Percentiles rank a stretch among this genome's conserved stretches.
phyloP scores from a whole-genome alignment of 2,113 vertebrate genomes.

The Ondatra zibethicus region DNA sequence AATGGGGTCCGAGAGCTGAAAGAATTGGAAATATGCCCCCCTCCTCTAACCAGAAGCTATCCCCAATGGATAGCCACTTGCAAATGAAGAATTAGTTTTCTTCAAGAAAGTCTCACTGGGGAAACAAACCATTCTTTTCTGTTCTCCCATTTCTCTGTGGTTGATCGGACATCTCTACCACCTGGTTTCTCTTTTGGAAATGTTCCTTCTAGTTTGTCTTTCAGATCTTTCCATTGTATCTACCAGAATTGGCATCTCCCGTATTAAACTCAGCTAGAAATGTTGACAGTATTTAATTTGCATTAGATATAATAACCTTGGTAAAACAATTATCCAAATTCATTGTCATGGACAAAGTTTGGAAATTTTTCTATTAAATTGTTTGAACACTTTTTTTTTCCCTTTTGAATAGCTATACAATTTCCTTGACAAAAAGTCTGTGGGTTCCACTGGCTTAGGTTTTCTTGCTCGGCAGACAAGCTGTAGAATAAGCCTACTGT shows the following conservation, averaged over 20 bases:
- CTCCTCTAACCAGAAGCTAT: not conserved
- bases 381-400: not conserved
- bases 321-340: not conserved
- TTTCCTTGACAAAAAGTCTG: not conserved
- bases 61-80: not conserved
- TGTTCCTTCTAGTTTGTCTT: not conserved
- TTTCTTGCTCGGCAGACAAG: not conserved
- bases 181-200: not conserved
- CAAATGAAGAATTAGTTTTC: not conserved
- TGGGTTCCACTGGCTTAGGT: not conserved
- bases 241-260: constrained; percentile 13
- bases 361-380: not conserved
- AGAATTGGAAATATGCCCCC: not conserved
- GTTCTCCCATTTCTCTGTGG: not conserved
- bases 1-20: not conserved
- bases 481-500: not conserved
- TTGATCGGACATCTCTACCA: not conserved
- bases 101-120: not conserved
- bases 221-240: constrained; percentile 2
- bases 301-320: not conserved
- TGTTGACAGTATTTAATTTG: not conserved
- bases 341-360: not conserved
- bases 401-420: not conserved
- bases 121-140: not conserved
- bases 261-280: not conserved